Conservation (phyloP, 2,888 invertebrate genomes). For the Hofmannophila pseudospretella region DNA sequence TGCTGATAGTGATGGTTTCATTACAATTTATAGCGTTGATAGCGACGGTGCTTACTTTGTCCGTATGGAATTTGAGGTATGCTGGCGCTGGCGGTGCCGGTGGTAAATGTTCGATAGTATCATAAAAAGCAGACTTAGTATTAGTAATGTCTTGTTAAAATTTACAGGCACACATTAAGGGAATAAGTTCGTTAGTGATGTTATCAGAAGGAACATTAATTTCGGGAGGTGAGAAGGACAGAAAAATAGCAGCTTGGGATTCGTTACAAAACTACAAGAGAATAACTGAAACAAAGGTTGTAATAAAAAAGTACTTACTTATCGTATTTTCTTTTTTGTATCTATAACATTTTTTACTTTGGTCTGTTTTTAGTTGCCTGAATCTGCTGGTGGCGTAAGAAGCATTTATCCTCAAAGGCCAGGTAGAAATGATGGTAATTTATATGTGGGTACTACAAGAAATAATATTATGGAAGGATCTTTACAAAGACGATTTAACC, state of each 20-base stretch:
- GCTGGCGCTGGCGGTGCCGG: too few species aligned
- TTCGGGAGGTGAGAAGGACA: conserved; percentile 93
- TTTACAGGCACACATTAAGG: conserved; percentile 89
- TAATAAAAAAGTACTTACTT: conserved; percentile 1
- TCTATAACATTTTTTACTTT: neutral
- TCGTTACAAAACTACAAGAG: conserved; percentile 92
- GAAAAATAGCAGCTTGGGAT: conserved; percentile 95
- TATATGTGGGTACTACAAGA: conserved; percentile 93
- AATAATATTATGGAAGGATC: conserved; percentile 95
- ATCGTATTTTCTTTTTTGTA: neutral
- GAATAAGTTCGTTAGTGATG: conserved; percentile 92
- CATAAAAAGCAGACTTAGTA: too few species aligned
- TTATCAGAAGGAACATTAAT: conserved; percentile 93
- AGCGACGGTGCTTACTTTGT: conserved; percentile 94
- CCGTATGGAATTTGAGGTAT: conserved; percentile 89
- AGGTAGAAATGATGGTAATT: conserved; percentile 91
- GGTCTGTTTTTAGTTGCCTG: conserved; percentile 86
- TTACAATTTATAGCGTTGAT: conserved; percentile 93
- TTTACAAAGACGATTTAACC: conserved; percentile 90
- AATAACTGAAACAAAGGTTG: conserved; percentile 93
- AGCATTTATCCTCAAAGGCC: conserved; percentile 93
- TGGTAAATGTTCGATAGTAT: too few species aligned
- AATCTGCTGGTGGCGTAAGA: conserved; percentile 91
- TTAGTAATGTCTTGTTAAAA: too few species aligned
- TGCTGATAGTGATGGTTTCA: conserved; percentile 94